phyloP scores from a whole-genome alignment of 1,140 invertebrate genomes.

The Hycleus cichorii region DNA sequence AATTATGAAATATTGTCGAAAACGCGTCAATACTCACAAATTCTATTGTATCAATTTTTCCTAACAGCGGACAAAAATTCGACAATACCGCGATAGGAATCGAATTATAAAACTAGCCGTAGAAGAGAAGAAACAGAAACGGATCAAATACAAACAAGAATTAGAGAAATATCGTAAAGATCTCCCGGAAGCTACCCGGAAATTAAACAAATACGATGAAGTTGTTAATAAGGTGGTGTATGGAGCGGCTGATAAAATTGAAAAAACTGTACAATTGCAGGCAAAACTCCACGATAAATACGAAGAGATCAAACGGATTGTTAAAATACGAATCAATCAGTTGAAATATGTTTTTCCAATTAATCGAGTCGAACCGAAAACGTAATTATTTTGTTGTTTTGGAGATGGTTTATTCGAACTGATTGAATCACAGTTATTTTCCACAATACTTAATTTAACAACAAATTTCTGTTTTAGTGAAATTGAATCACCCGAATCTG shows the following conservation, averaged over 20 bases:
- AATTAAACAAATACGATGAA: conserved; percentile 47
- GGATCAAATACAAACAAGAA: conserved; percentile 49
- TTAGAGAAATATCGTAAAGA: conserved; percentile 48
- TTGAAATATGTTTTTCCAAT: conserved; percentile 74
- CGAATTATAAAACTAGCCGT: conserved; percentile 54
- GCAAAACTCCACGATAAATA: conserved; percentile 48
- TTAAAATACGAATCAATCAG: conserved; percentile 56
- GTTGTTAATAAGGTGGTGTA: conserved; percentile 53
- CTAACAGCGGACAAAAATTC: conserved; percentile 53
- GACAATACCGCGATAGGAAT: conserved; percentile 55
- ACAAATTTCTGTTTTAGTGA: conserved; percentile 39
- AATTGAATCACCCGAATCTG: conserved; percentile 51
- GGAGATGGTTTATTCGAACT: too few species aligned
- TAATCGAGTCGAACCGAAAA: conserved; percentile 48
- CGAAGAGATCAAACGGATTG: conserved; percentile 52
- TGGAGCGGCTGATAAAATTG: conserved; percentile 47
- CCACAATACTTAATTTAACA: neutral
- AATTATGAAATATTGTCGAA: too few species aligned
- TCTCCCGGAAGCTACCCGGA: conserved; percentile 39
- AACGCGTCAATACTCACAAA: neutral
- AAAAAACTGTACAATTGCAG: conserved; percentile 47
- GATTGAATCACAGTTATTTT: too few species aligned
- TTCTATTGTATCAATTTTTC: conserved; percentile 2
- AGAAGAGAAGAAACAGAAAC: conserved; percentile 52
- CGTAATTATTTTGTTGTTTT: conserved; percentile 35